Conservation (phyloP, 2,797 vertebrate species). For the Gymnoscopelus microlampas region DNA sequence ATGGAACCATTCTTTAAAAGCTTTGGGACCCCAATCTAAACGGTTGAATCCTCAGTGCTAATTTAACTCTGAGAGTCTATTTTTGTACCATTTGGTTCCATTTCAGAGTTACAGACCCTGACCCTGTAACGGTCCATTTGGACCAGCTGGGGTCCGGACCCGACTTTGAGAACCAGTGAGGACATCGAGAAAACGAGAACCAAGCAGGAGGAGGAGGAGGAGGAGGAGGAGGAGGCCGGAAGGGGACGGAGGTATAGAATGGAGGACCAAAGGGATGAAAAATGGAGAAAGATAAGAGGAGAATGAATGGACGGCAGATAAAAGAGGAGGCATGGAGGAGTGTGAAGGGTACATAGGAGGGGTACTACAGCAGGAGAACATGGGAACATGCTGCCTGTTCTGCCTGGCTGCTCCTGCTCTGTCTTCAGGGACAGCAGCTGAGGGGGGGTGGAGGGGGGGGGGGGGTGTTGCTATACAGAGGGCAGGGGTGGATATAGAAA, state of each 20-base stretch:
- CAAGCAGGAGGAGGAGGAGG: constrained; percentile 20
- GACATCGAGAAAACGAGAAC: constrained; percentile 9
- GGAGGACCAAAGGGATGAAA: constrained; percentile 1
- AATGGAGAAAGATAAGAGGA: background rate
- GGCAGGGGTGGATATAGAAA: constrained; percentile 35
- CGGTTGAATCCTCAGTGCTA: too few relatives aligned
- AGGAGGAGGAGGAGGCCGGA: background rate
- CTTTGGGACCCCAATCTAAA: too few relatives aligned
- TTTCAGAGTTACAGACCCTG: too few relatives aligned
- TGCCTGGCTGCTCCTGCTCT: constrained; percentile 75
- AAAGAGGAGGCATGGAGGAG: constrained; percentile 2
- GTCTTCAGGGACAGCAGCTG: constrained; percentile 78
- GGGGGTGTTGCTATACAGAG: constrained; percentile 49
- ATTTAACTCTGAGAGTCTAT: too few relatives aligned
- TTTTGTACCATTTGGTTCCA: too few relatives aligned
- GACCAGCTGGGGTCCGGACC: too few relatives aligned
- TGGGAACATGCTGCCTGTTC: constrained; percentile 74
- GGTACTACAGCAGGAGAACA: constrained; percentile 50
- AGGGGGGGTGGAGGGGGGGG: constrained; percentile 60
- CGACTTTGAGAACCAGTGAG: too few relatives aligned
- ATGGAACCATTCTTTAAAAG: too few relatives aligned
- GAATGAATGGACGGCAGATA: background rate
- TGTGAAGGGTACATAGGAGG: constrained; percentile 20
- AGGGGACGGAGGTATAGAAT: background rate
- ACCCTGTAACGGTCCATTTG: too few relatives aligned